phyloP scores from a whole-genome alignment of 1,140 invertebrate species.

The Teleopsis dalmanni region DNA sequence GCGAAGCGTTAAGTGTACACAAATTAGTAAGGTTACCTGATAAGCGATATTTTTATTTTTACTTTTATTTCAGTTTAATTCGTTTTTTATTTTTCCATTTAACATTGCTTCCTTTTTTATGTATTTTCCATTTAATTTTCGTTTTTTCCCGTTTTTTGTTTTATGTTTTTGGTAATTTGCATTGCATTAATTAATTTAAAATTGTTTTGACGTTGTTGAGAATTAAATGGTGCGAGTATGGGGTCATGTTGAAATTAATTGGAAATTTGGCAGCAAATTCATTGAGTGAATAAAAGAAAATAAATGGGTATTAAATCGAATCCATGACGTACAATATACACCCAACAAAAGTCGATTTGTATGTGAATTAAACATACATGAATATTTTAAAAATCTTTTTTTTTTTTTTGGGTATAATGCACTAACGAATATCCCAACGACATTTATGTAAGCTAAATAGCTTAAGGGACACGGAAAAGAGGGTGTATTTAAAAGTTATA shows the following conservation, averaged over 20 bases:
- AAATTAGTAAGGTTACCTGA: constrained; percentile 42
- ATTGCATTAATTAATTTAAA: constrained; percentile 7
- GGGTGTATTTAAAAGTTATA: too few relatives aligned
- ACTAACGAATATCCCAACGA: too few relatives aligned
- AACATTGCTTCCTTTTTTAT: background rate
- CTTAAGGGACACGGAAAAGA: too few relatives aligned
- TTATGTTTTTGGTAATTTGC: background rate
- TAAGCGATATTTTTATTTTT: constrained; percentile 22
- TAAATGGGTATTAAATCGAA: too few relatives aligned
- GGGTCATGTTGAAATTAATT: background rate
- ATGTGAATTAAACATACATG: too few relatives aligned
- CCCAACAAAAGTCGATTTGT: too few relatives aligned
- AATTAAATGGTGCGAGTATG: too few relatives aligned
- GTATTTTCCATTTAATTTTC: background rate
- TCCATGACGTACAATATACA: too few relatives aligned
- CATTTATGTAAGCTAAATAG: too few relatives aligned
- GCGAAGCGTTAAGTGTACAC: constrained; percentile 29
- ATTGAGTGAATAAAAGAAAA: too few relatives aligned
- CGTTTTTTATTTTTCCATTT: constrained; percentile 34
- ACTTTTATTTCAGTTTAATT: constrained; percentile 37
- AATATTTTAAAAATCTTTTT: too few relatives aligned
- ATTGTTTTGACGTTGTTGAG: background rate
- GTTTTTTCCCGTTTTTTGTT: background rate
- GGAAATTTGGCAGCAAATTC: background rate
- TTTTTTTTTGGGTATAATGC: too few relatives aligned